Base-by-base conservation (phyloP, 64 coral and sea anemone genomes). In the Porites australiensis region DNA sequence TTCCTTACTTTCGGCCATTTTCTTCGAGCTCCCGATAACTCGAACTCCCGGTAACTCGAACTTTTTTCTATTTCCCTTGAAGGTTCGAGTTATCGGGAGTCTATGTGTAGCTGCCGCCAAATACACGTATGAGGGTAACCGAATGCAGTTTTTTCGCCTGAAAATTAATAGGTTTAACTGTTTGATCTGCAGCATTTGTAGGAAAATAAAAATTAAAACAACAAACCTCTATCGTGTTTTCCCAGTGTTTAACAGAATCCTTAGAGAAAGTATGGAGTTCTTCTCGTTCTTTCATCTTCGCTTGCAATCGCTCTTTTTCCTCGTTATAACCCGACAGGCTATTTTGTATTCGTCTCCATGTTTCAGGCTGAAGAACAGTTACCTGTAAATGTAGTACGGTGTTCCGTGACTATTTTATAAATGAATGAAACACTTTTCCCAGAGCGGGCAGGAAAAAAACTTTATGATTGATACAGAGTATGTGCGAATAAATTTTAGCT, bases 271-370 rank as follows among this genome's bases (percentile, higher is more conserved):
- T 82, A 22, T 94, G 98, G 4, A 99, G 87, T 72, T 87, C 94
- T 45, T 94, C 83, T 66, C 92, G 96, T 71, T 99, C 91, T 54
- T 99, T 85, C 18, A 48, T 83, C 67, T 90, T 91, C 13, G 89
- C 86, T 86, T 89, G 55, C 74, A 87, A 69, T 75, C 94, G 95
- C 64, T 89, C 83, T 50, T 91, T 92, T 71, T 99, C 98, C 23
- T 95, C 89, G 78, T 99, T 99, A n/a, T 95, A 96, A 54, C 88
- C 83, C n/a, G 98, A 82, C n/a, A 99, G 79, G 64, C 88, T 95
- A 82, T 99, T 92, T 55, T 99, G 98, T 57, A 99, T 99, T 61
- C 98, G 73, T 75, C 90, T 94, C 98, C 98, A 99, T 53, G 93
- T 91, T 19, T 87, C 78, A 20, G 98, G 98, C 64, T 99, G 98